These are phyloP conservation scores for Cinara cedri DNA, from an alignment of 2,888 invertebrate species.

Conservation along the genomic window DNA sequence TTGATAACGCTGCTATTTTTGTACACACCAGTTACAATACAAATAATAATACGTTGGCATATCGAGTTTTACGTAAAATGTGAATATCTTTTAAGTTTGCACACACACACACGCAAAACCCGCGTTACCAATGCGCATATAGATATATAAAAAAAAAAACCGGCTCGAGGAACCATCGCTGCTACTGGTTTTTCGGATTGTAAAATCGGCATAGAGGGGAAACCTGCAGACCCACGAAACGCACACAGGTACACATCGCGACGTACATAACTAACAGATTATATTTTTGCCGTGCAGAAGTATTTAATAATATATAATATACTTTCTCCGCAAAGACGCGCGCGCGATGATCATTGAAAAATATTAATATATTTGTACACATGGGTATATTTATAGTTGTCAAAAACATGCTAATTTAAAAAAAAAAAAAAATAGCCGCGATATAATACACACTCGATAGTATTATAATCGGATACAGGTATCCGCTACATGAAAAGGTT, in stretches of 20 bases:
- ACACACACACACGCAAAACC: too few relatives aligned
- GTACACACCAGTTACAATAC: too few relatives aligned
- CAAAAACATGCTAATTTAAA: conserved; percentile 54
- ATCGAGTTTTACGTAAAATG: too few relatives aligned
- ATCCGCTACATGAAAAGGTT: conserved; percentile 3
- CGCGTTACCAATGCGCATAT: not conserved
- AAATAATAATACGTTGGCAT: too few relatives aligned
- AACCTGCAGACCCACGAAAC: conserved; percentile 42
- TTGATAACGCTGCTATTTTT: too few relatives aligned
- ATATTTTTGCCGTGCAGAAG: conserved; percentile 33
- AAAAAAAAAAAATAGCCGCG: conserved; percentile 12
- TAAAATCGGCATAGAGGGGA: conserved; percentile 48
- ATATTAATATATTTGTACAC: too few relatives aligned
- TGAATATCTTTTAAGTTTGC: too few relatives aligned
- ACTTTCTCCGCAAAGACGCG: conserved; percentile 47
- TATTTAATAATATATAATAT: conserved; percentile 8
- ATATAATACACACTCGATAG: not conserved
- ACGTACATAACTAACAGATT: conserved; percentile 21
- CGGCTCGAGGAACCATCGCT: conserved; percentile 43
- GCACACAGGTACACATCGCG: too few relatives aligned
- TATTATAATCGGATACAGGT: not conserved
- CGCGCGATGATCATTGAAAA: conserved; percentile 37
- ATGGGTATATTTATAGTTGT: conserved; percentile 14
- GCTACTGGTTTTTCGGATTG: conserved; percentile 51
- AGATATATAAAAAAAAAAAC: conserved; percentile 15